Evolutionary conservation across 2,888 invertebrate species (phyloP).

Genomic region (Rhamnusium bicolor): DNA sequence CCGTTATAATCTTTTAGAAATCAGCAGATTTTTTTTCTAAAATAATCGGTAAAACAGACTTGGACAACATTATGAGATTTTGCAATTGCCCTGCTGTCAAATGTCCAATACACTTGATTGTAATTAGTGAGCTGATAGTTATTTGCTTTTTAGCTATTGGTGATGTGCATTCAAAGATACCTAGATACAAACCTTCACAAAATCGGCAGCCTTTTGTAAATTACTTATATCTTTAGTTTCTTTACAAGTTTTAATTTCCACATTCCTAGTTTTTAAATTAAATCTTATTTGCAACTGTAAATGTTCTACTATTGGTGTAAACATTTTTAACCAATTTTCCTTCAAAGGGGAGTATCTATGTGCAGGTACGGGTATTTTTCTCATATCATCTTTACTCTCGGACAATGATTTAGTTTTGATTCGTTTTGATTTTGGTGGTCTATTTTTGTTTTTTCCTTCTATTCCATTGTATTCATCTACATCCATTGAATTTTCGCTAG

Average conservation of each 20-base stretch:
- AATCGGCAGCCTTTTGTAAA: slow-evolving; percentile 98
- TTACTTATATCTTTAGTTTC: slow-evolving; percentile 90
- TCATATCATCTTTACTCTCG: slow-evolving; percentile 76
- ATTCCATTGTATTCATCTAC: slow-evolving; percentile 80
- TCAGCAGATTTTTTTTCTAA: too few species aligned
- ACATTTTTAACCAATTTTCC: slow-evolving; percentile 97
- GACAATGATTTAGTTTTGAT: slow-evolving; percentile 61
- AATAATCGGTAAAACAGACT: too few species aligned
- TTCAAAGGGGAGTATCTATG: slow-evolving; percentile 96
- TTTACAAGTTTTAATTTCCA: slow-evolving; percentile 83
- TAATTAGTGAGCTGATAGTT: too few species aligned
- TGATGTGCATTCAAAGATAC: too few species aligned
- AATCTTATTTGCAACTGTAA: slow-evolving; percentile 94
- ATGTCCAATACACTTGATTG: too few species aligned
- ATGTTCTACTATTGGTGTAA: slow-evolving; percentile 96
- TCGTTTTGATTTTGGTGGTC: slow-evolving; percentile 58
- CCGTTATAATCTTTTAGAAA: too few species aligned
- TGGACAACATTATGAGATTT: too few species aligned
- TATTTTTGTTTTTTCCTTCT: slow-evolving; percentile 71
- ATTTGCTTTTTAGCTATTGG: too few species aligned
- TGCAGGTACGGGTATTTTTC: slow-evolving; percentile 91
- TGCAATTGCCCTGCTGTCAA: too few species aligned
- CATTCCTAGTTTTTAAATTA: slow-evolving; percentile 91
- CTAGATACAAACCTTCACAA: slow-evolving; percentile 81
- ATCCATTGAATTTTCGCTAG: slow-evolving; percentile 77